Evolutionary conservation across 1,140 invertebrate genomes (phyloP).

Genomic region (Pissodes strobi): DNA sequence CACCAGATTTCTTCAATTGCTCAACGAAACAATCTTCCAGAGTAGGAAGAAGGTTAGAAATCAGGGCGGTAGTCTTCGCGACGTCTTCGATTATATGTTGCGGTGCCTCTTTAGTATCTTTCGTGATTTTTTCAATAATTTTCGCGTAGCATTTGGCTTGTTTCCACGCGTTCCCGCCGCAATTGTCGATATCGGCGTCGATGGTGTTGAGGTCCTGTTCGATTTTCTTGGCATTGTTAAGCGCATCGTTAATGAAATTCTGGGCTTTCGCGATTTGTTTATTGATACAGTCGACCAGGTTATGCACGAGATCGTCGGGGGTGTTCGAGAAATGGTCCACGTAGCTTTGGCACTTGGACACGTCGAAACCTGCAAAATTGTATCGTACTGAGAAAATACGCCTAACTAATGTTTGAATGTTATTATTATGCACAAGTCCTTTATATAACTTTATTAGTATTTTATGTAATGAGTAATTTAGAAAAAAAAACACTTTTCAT

Average conservation of each 20-base stretch:
- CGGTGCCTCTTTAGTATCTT: slow-evolving; percentile 13
- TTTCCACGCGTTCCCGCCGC: background rate
- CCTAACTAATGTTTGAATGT: no score
- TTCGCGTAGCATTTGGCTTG: slow-evolving; percentile 22
- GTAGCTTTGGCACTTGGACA: slow-evolving; percentile 9
- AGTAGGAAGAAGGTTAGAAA: slow-evolving; percentile 1
- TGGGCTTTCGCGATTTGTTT: slow-evolving; percentile 13
- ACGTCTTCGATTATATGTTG: slow-evolving; percentile 18
- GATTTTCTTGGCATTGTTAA: slow-evolving; percentile 14
- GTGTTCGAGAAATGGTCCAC: slow-evolving; percentile 13
- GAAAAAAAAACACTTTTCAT: background rate
- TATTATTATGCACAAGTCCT: no score
- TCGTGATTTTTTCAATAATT: slow-evolving; percentile 10
- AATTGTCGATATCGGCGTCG: slow-evolving; percentile 14
- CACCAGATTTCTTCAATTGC: slow-evolving; percentile 12
- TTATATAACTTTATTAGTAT: no score
- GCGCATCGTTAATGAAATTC: slow-evolving; percentile 1
- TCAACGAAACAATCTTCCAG: slow-evolving; percentile 6
- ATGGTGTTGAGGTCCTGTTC: slow-evolving; percentile 7
- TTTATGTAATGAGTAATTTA: no score
- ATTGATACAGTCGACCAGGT: slow-evolving; percentile 11
- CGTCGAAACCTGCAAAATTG: slow-evolving; percentile 4
- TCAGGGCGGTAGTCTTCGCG: slow-evolving; percentile 1
- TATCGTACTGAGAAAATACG: no score
- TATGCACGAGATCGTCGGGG: slow-evolving; percentile 8